Evolutionary conservation across 2,888 invertebrate species (phyloP), one percentile per base, ranked within the genome.

Genomic region (Drosophila nr. perissopoda): DNA sequence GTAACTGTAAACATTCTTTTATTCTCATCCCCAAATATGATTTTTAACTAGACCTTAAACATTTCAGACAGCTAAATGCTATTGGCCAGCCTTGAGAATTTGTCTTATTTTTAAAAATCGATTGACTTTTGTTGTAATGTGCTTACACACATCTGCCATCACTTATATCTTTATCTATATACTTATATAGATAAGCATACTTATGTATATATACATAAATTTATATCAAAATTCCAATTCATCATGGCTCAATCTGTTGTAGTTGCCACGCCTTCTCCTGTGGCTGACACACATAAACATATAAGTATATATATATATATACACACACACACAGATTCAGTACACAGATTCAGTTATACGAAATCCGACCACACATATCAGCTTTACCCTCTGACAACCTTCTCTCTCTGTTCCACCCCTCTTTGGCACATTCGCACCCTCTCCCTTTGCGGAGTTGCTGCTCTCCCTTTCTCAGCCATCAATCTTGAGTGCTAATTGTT

Each of bases 401-500:
- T n/a, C 49, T 40, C 33, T 6, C 21, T 11, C 4, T 33, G 21
- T 4, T 27, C 27, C 6, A n/a, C 51, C 42, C 38, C 38, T 29
- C 31, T 38, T 48, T 42, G 34, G 18, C 56, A 25, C 69, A 63
- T 63, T 60, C 27, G 33, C 52, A 64, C 49, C 60, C 62, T 53
- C 48, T 42, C 65, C 53, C 58, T 40, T 31, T 29, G 27, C 21
- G n/a, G 36, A 34, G 45, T 18, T 33, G 8, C 16, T 45, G 33
- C 45, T 49, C 62, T 62, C 60, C 51, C 64, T 61, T 62, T 45
- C 61, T 29, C 52, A 56, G 77, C 73, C 88, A 83, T 89, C 88
- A 81, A 88, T 87, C 83, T 82, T 78, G 82, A 80, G 84, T 76
- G 87, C 87, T 89, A 89, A 89, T 89, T 90, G 90, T 82, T 90